phyloP scores from a whole-genome alignment of 2,888 invertebrate genomes.

The Oscheius sp. region DNA sequence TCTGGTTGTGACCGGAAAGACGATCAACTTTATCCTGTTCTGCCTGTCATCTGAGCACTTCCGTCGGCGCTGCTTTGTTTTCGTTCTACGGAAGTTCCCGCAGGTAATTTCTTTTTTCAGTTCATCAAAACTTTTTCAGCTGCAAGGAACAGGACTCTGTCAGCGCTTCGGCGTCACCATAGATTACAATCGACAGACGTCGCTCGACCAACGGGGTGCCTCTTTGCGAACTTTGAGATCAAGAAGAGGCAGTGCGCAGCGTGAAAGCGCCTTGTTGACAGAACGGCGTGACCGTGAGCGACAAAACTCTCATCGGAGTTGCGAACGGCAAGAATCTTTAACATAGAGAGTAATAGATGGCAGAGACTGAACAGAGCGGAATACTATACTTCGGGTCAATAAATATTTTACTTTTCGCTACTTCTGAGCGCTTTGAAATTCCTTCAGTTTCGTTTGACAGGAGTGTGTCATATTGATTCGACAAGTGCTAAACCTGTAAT shows the following conservation, averaged over 20 bases:
- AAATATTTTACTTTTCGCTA: not conserved
- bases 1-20: conserved; percentile 70
- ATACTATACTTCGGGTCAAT: conserved; percentile 16
- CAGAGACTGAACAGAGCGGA: not conserved
- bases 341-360: not conserved
- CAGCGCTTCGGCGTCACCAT: conserved; percentile 26
- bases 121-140: not conserved
- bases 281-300: conserved; percentile 26
- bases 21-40: conserved; percentile 70
- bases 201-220: conserved; percentile 21
- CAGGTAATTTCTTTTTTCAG: conserved; percentile 44
- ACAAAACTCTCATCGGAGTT: conserved; percentile 24
- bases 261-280: conserved; percentile 22
- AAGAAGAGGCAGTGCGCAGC: conserved; percentile 28
- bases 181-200: conserved; percentile 18
- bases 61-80: conserved; percentile 62
- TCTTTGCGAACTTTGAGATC: conserved; percentile 29
- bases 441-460: too few relatives aligned
- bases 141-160: conserved; percentile 20
- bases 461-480: too few relatives aligned
- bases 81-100: conserved; percentile 67
- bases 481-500: too few relatives aligned
- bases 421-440: too few relatives aligned
- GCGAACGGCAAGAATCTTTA: conserved; percentile 14
- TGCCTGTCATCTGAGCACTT: conserved; percentile 71